Percentiles rank a stretch among this genome's conserved stretches.
Conservation (phyloP, 1,140 invertebrate genomes). For the Heliconius melpomene region DNA sequence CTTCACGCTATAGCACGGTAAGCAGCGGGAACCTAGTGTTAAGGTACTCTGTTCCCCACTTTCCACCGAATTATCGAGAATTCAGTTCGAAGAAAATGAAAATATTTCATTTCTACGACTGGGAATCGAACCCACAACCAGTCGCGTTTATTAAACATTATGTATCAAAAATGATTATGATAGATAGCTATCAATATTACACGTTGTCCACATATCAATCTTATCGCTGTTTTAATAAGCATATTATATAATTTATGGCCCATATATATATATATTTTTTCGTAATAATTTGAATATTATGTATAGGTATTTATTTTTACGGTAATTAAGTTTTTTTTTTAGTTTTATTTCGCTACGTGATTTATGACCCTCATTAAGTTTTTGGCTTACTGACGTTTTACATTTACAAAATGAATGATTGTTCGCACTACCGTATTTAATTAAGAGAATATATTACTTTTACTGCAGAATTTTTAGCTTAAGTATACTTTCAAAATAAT, state of each 20-base stretch:
- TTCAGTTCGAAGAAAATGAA: too few relatives aligned
- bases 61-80: too few relatives aligned
- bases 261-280: background rate
- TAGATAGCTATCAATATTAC: background rate
- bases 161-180: background rate
- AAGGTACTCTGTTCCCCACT: too few relatives aligned
- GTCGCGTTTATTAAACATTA: background rate
- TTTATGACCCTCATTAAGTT: background rate
- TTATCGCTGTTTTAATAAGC: background rate
- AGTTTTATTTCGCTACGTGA: conserved; percentile 4
- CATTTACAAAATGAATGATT: conserved; percentile 14
- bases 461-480: too few relatives aligned
- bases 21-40: too few relatives aligned
- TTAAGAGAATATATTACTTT: background rate
- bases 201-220: background rate
- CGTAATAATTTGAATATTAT: background rate
- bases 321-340: background rate
- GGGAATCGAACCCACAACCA: too few relatives aligned
- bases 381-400: conserved; percentile 7
- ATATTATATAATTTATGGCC: background rate
- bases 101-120: too few relatives aligned
- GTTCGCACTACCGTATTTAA: conserved; percentile 1
- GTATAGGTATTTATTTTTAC: background rate
- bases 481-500: too few relatives aligned
- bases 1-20: too few relatives aligned